Percentiles rank a stretch among this genome's conserved stretches.
phyloP scores from a whole-genome alignment of 2,888 invertebrate species.

The Amorpha juglandis region DNA sequence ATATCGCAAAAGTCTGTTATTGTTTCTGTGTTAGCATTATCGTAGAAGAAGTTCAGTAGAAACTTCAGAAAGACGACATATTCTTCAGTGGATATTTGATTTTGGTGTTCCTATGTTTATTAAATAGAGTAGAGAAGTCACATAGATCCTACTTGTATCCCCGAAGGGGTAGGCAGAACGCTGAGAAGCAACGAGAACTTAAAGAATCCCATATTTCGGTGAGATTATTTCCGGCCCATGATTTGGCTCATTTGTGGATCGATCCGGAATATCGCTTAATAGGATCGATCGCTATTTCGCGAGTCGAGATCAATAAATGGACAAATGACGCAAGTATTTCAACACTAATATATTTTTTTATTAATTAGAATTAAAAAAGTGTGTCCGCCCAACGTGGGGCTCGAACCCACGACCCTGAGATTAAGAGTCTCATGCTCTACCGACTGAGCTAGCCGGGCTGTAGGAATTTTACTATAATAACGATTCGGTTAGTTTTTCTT shows the following conservation, averaged over 20 bases:
- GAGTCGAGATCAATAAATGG: too few relatives aligned
- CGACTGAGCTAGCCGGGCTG: slow-evolving; percentile 79
- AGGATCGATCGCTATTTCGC: too few relatives aligned
- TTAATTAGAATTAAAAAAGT: slow-evolving; percentile 42
- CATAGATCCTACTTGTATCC: too few relatives aligned
- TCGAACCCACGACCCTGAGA: slow-evolving; percentile 86
- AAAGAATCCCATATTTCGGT: too few relatives aligned
- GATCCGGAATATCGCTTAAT: too few relatives aligned
- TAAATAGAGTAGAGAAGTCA: not conserved
- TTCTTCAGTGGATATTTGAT: slow-evolving; percentile 62
- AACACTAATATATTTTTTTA: not conserved
- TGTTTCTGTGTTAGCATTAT: slow-evolving; percentile 46
- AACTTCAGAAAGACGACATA: slow-evolving; percentile 68
- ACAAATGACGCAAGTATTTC: too few relatives aligned
- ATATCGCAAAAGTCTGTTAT: slow-evolving; percentile 67
- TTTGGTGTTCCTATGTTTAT: slow-evolving; percentile 63
- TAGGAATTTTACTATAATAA: not conserved
- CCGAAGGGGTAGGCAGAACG: too few relatives aligned
- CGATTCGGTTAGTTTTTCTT: not conserved
- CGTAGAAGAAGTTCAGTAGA: slow-evolving; percentile 60
- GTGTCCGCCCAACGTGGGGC: slow-evolving; percentile 82
- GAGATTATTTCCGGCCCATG: too few relatives aligned
- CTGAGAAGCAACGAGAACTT: too few relatives aligned
- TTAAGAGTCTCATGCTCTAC: slow-evolving; percentile 85
- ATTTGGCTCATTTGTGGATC: too few relatives aligned